Conservation (phyloP, 2,113 vertebrate genomes). For the Mus musculus region GRCm39 chr3:56703001-56703500, state of each 20-base stretch:
- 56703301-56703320: background rate
- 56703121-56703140: background rate
- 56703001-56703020: background rate
- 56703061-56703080: background rate
- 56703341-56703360: background rate
- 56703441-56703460: background rate
- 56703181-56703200: background rate
- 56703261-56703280: background rate
- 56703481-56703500: background rate
- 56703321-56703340: background rate
- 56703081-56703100: background rate
- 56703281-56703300: background rate
- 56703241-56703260: background rate
- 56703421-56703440: background rate
- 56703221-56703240: background rate
- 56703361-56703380: background rate
- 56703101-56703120: background rate
- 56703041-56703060: background rate
- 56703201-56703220: background rate
- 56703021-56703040: background rate
- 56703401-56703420: background rate
- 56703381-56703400: background rate
- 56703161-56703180: background rate
- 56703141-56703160: background rate
- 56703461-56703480: background rate